Percentiles rank a stretch among this genome's conserved stretches.
These are phyloP conservation scores for Stenotaenia linearis DNA, from an alignment of 2,888 invertebrate species.

Conservation along the genomic window DNA sequence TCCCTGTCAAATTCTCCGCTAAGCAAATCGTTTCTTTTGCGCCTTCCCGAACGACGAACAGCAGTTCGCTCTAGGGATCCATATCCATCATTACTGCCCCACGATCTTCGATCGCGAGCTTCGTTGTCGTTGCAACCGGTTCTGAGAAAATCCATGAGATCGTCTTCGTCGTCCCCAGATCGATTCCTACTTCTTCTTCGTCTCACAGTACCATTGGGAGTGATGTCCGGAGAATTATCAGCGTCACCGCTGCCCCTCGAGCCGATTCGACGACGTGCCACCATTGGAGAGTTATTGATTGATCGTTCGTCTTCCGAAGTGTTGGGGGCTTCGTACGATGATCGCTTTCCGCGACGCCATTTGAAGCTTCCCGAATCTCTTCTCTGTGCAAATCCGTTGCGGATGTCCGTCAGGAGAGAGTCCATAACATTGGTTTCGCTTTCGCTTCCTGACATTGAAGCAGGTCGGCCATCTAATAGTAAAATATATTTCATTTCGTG, in stretches of 20 bases:
- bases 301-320: slow-evolving; percentile 56
- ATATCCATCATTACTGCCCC: slow-evolving; percentile 51
- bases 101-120: slow-evolving; percentile 35
- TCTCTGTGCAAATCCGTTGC: slow-evolving; percentile 52
- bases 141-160: slow-evolving; percentile 55
- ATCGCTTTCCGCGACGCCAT: slow-evolving; percentile 34
- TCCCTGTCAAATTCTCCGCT: slow-evolving; percentile 39
- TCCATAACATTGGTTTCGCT: slow-evolving; percentile 59
- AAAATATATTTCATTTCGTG: not conserved
- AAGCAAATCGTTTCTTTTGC: slow-evolving; percentile 68
- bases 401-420: slow-evolving; percentile 67
- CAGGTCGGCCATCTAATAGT: slow-evolving; percentile 31
- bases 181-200: slow-evolving; percentile 68
- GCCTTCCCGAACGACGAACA: slow-evolving; percentile 68
- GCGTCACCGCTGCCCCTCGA: slow-evolving; percentile 34
- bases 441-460: slow-evolving; percentile 35
- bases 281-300: slow-evolving; percentile 60
- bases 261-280: slow-evolving; percentile 61
- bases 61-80: slow-evolving; percentile 72
- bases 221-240: slow-evolving; percentile 60
- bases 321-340: not conserved
- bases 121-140: slow-evolving; percentile 35
- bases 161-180: slow-evolving; percentile 64
- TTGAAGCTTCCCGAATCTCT: slow-evolving; percentile 35
- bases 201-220: slow-evolving; percentile 80